Evolutionary conservation across 2,113 vertebrate species (phyloP).

Genomic region (Pandion haliaetus): DNA sequence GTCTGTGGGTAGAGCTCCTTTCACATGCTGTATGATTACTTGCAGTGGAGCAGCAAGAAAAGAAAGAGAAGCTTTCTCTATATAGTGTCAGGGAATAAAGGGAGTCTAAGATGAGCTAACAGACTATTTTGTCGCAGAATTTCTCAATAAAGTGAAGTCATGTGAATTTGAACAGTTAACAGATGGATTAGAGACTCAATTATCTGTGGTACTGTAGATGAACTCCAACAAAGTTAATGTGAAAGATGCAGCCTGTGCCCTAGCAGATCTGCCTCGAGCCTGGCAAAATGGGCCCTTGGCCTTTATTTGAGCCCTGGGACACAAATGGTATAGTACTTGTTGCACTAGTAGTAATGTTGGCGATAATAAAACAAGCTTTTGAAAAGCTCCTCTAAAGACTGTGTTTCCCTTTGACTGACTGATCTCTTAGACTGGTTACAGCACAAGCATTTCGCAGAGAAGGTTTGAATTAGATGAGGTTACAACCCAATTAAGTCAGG

Average conservation of each 20-base stretch:
- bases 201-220: conserved; percentile 9
- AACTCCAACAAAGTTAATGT: not conserved
- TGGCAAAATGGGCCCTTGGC: not conserved
- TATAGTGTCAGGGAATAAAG: conserved; percentile 4
- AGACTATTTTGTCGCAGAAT: conserved; percentile 4
- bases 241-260: not conserved
- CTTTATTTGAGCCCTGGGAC: not conserved
- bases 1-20: not conserved
- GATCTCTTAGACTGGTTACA: not conserved
- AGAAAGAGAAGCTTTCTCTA: conserved; percentile 27
- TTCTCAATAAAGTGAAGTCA: conserved; percentile 45
- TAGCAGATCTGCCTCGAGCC: not conserved
- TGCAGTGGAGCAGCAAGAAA: not conserved
- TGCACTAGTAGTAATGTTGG: not conserved
- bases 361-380: not conserved
- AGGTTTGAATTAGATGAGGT: conserved; percentile 7
- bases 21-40: conserved; percentile 22
- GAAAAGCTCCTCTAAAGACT: conserved; percentile 10
- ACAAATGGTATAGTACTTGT: not conserved
- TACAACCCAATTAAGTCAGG: not conserved
- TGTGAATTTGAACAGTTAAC: conserved; percentile 42
- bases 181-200: conserved; percentile 41
- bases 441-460: not conserved
- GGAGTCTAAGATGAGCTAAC: not conserved
- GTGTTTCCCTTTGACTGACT: not conserved